Evolutionary conservation across 1,140 invertebrate species (phyloP).

Genomic region (Drosophila cardini): DNA sequence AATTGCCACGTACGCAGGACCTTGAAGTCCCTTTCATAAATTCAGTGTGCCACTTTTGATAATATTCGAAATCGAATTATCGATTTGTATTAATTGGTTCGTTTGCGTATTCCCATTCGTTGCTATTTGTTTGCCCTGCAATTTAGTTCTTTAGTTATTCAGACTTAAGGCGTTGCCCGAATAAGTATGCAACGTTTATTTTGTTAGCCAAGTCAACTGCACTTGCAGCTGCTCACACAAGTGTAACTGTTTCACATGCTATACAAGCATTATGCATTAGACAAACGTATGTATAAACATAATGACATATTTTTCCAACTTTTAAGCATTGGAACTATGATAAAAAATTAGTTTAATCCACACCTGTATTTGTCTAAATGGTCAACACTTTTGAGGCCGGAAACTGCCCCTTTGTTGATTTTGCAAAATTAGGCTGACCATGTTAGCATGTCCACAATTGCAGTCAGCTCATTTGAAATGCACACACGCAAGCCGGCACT

Average conservation of each 20-base stretch:
- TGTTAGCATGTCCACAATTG: slow-evolving; percentile 13
- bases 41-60: slow-evolving; percentile 44
- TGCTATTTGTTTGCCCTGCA: slow-evolving; percentile 6
- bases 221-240: neutral
- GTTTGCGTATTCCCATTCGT: slow-evolving; percentile 26
- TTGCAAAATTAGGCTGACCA: slow-evolving; percentile 29
- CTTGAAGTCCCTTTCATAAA: slow-evolving; percentile 50
- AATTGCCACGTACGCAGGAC: slow-evolving; percentile 45
- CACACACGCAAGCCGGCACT: slow-evolving; percentile 31
- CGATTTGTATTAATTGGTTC: slow-evolving; percentile 66
- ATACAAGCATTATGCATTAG: slow-evolving; percentile 29
- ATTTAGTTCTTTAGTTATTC: slow-evolving; percentile 28
- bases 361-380: neutral
- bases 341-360: neutral
- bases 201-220: slow-evolving; percentile 13
- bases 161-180: slow-evolving; percentile 28
- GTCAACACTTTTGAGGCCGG: neutral
- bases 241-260: neutral
- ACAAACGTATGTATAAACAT: neutral
- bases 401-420: slow-evolving; percentile 3
- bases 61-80: slow-evolving; percentile 63
- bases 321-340: neutral
- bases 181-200: slow-evolving; percentile 48
- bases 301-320: neutral
- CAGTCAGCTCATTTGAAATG: slow-evolving; percentile 31